Percentiles rank a stretch among this genome's conserved stretches.
Evolutionary conservation across 1,140 invertebrate species (phyloP).

Genomic region (Tachypleus tridentatus): DNA sequence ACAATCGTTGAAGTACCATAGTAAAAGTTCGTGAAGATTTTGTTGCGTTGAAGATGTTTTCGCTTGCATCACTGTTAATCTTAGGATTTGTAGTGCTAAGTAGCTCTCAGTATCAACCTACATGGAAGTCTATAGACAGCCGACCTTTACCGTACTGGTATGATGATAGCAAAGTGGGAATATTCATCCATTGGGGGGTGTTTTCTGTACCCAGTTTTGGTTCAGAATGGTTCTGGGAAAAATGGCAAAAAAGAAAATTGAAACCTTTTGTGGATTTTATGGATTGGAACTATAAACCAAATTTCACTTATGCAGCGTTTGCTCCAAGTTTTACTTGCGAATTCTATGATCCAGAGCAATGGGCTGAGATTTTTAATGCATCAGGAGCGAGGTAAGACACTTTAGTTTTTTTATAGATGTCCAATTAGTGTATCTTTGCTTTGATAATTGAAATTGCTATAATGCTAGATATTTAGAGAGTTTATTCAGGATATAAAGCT

Average conservation of each 20-base stretch:
- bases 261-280: slow-evolving; percentile 30
- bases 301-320: slow-evolving; percentile 39
- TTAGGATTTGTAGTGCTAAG: no score
- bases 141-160: slow-evolving; percentile 36
- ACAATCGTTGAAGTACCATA: no score
- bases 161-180: slow-evolving; percentile 37
- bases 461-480: not conserved
- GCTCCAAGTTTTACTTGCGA: slow-evolving; percentile 33
- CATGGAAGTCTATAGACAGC: slow-evolving; percentile 34
- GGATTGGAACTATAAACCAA: slow-evolving; percentile 33
- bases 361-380: slow-evolving; percentile 33
- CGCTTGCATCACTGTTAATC: no score
- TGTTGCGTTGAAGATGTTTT: no score
- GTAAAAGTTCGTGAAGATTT: no score
- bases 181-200: slow-evolving; percentile 37
- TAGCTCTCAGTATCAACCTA: slow-evolving; percentile 19
- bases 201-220: slow-evolving; percentile 33
- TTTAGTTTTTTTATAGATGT: no score
- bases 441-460: not conserved
- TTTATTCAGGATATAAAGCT: not conserved
- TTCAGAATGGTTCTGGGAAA: slow-evolving; percentile 29
- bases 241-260: slow-evolving; percentile 25
- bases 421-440: not conserved
- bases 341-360: slow-evolving; percentile 34
- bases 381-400: slow-evolving; percentile 24